A percentile compares a stretch with the other conserved stretches of the same genome.
phyloP scores from a whole-genome alignment of 2,113 vertebrate genomes.

The Emydura subglobosa region DNA sequence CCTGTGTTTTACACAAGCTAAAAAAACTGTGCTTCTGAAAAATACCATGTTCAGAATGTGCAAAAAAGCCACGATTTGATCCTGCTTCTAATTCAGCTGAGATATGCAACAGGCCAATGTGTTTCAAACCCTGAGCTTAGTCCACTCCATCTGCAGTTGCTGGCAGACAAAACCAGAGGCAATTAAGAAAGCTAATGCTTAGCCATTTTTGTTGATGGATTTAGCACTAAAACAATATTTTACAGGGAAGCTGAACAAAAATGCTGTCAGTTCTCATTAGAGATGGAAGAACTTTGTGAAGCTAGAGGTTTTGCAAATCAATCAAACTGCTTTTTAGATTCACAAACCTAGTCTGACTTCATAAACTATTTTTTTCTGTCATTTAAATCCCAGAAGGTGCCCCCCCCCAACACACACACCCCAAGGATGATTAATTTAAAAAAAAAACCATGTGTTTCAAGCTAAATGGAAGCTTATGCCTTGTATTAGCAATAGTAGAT shows the following conservation, averaged over 20 bases:
- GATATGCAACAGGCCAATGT: constrained; percentile 29
- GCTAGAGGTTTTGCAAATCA: constrained; percentile 73
- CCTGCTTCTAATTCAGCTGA: constrained; percentile 24
- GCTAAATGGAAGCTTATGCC: constrained; percentile 44
- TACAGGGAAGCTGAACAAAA: constrained; percentile 72
- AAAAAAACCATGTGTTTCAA: constrained; percentile 52
- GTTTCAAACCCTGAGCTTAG: constrained; percentile 44
- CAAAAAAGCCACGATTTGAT: neutral
- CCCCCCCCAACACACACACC: constrained; percentile 8
- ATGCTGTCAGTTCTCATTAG: constrained; percentile 74
- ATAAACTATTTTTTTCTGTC: constrained; percentile 65
- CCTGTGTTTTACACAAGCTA: neutral
- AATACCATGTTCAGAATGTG: neutral
- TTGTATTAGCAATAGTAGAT: constrained; percentile 44
- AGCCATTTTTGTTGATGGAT: constrained; percentile 77
- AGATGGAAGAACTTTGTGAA: constrained; percentile 70
- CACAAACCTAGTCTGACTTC: constrained; percentile 70
- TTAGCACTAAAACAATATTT: constrained; percentile 73
- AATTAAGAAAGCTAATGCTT: constrained; percentile 74
- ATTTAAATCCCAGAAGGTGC: constrained; percentile 57
- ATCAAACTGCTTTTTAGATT: constrained; percentile 73
- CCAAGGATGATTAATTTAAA: constrained; percentile 46
- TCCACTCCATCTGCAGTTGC: constrained; percentile 67
- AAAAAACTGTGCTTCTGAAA: constrained; percentile 21
- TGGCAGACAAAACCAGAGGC: constrained; percentile 69